Evolutionary conservation across 2,888 invertebrate species (phyloP).

Genomic region (Pardosa pseudoannulata): DNA sequence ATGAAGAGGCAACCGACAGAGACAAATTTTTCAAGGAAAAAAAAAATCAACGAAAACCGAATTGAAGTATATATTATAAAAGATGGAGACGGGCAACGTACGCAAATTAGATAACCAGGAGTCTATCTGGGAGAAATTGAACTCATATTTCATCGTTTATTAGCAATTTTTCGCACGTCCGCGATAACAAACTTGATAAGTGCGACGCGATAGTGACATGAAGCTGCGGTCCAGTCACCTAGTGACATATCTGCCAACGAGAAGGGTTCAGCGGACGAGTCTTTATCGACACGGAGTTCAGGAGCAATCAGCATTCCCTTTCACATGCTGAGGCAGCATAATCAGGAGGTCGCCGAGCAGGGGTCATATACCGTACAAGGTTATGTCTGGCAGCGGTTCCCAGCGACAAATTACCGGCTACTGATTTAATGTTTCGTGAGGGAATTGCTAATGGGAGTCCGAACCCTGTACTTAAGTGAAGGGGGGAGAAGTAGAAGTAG

Average conservation of each 20-base stretch:
- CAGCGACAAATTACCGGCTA: constrained; percentile 68
- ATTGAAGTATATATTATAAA: too few relatives aligned
- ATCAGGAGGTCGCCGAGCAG: constrained; percentile 43
- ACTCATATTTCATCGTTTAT: too few relatives aligned
- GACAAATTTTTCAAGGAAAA: too few relatives aligned
- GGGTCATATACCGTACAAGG: constrained; percentile 66
- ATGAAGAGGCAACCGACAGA: too few relatives aligned
- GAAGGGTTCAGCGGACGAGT: constrained; percentile 33
- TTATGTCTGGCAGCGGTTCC: constrained; percentile 55
- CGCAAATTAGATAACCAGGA: too few relatives aligned
- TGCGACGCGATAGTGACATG: too few relatives aligned
- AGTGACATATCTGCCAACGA: constrained; percentile 55
- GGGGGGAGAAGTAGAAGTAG: constrained; percentile 11
- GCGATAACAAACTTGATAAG: too few relatives aligned
- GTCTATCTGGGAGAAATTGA: too few relatives aligned
- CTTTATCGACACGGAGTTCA: neutral
- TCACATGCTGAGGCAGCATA: constrained; percentile 15
- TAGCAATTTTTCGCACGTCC: too few relatives aligned
- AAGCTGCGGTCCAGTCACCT: constrained; percentile 6
- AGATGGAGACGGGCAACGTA: too few relatives aligned
- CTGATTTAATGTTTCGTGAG: constrained; percentile 69
- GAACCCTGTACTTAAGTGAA: constrained; percentile 46
- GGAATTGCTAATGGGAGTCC: constrained; percentile 56
- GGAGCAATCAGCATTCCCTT: neutral
- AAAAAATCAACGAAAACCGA: too few relatives aligned